phyloP scores from a whole-genome alignment of 2,797 vertebrate species.

The Ciconia nigra region DNA sequence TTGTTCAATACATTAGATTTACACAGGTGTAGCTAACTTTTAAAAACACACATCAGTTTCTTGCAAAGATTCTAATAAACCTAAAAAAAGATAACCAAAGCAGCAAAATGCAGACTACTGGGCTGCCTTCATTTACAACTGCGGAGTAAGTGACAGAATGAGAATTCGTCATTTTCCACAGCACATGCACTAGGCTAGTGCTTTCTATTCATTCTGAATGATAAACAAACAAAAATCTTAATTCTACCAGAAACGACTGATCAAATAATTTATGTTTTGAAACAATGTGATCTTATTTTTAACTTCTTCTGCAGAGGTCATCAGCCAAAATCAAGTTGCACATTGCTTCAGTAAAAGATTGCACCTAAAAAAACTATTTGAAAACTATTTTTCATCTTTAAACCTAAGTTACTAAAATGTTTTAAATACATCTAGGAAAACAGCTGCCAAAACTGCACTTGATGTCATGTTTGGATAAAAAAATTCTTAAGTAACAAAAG shows the following conservation, averaged over 20 bases:
- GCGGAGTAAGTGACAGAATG: background rate
- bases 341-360: slow-evolving; percentile 40
- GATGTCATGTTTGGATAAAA: slow-evolving; percentile 38
- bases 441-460: slow-evolving; percentile 31
- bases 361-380: slow-evolving; percentile 27
- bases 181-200: background rate
- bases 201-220: slow-evolving; percentile 10
- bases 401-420: slow-evolving; percentile 41
- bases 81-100: slow-evolving; percentile 4
- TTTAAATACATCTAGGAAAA: slow-evolving; percentile 51
- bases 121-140: background rate
- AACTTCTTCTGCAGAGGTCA: slow-evolving; percentile 46
- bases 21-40: slow-evolving; percentile 61
- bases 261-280: slow-evolving; percentile 43
- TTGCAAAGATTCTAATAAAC: slow-evolving; percentile 46
- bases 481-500: slow-evolving; percentile 55
- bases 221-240: background rate
- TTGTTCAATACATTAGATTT: slow-evolving; percentile 60
- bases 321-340: slow-evolving; percentile 14
- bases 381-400: slow-evolving; percentile 31
- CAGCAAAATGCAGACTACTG: background rate
- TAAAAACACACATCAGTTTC: slow-evolving; percentile 23
- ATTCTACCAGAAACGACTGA: slow-evolving; percentile 18
- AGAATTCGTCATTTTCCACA: slow-evolving; percentile 31
- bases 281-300: background rate